Base-by-base conservation (phyloP, 2,113 vertebrate species). In the Rhabdornis inornatus region DNA sequence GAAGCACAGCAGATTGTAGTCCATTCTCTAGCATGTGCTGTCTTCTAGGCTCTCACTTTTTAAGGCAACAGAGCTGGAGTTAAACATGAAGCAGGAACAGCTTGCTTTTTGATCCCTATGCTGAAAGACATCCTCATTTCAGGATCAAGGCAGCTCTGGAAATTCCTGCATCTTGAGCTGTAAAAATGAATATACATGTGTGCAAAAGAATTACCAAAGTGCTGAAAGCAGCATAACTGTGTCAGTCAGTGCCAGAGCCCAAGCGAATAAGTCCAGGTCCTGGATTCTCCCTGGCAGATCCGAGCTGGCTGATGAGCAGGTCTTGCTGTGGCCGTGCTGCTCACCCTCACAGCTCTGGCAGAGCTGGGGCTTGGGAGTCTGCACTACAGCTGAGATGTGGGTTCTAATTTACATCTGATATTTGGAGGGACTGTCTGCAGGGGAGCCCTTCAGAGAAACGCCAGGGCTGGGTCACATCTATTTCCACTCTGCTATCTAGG, bases 121-220 rank as follows among this genome's bases (percentile, higher is more conserved):
- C 70, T 76, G 70, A 95, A 91, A 78, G 18, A 57, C 12, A 42
- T 87, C 45, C 50, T 66, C 33, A 39, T 74, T 40, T 68, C 56
- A 40, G 70, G 81, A 92, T 91, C 70, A 69, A 94, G 81, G 65
- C 94, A 89, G 8, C 59, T 88, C 71, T 50, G 68, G 60, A 94
- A 89, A 49, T 87, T 93, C 87, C 69, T 85, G 17, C 61, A 83
- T 68, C 69, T 71, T 84, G 52, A 89, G 78, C 52, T 23, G 40
- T 79, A 91, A 87, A 25, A 87, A 89, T 64, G 7, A 81, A 91
- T 91, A 70, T 71, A 50, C 17, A 11, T 30, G 49, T 86, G 72
- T 24, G 60, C 89, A 81, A 63, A 81, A 72, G 81, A 75, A 77
- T 75, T 81, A 44, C 72, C 21, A 9, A 44, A 87, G 74, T 31